phyloP scores from a whole-genome alignment of 2,888 invertebrate genomes.

The Epistrophe grossulariae region DNA sequence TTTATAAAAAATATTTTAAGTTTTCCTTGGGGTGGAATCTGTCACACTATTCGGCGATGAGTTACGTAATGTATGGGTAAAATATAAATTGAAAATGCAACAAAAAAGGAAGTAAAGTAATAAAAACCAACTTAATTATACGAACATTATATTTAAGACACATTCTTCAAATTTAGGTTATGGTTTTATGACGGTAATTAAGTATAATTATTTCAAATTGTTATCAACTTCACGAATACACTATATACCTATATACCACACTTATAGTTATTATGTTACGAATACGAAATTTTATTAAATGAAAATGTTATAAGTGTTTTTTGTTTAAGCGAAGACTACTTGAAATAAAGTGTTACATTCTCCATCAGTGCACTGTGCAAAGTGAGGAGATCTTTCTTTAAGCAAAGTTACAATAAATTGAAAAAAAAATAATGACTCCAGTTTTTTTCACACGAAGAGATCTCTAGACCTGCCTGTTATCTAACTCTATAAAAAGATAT shows the following conservation, averaged over 20 bases:
- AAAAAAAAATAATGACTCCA: too few relatives aligned
- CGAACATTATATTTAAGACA: background rate
- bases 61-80: background rate
- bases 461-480: too few relatives aligned
- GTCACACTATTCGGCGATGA: slow-evolving; percentile 13
- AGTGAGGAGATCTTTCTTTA: too few relatives aligned
- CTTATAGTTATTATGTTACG: background rate
- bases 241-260: background rate
- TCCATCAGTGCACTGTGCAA: background rate
- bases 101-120: slow-evolving; percentile 5
- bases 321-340: background rate
- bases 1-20: slow-evolving; percentile 12
- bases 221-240: background rate
- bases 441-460: too few relatives aligned
- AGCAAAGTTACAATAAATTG: too few relatives aligned
- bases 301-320: background rate
- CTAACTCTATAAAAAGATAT: too few relatives aligned
- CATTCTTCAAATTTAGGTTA: slow-evolving; percentile 11
- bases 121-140: background rate
- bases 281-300: background rate
- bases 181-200: slow-evolving; percentile 12
- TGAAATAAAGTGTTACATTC: background rate
- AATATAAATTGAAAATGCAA: background rate
- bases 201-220: background rate
- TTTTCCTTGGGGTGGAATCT: slow-evolving; percentile 17